Evolutionary conservation across 1,140 invertebrate species (phyloP), one percentile per base, ranked within the genome.

Genomic region (Temnothorax nylanderi): DNA sequence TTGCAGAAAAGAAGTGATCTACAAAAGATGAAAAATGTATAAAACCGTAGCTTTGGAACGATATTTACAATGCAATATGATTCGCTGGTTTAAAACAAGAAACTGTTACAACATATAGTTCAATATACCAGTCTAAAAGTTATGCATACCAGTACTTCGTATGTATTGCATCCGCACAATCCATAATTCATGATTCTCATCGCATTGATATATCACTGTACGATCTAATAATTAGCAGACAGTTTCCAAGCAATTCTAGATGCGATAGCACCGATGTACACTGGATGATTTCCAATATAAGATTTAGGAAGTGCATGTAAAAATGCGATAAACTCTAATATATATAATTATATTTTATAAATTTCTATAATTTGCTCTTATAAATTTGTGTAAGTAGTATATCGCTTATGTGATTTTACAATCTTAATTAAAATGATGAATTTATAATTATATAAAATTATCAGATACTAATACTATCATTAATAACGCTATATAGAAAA

Each of bases 131-230:
- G 58, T 74, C 37, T 75, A 75, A 74, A 87, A 87, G 21, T 87
- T 58, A 49, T 26, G 18, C 62, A 34, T 32, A 51, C 49, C 32
- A n/a, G 37, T 44, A 51, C 8, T 85, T 44, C 26, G 13, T 85
- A 67, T 75, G 60, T 58, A 60, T 71, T 85, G 18, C 44, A 64
- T 60, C n/a, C 21, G 41, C 54, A 56, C 69, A 62, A 74, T 87
- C 60, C 86, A 87, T 87, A 87, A 87, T 87, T 85, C 86, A 87
- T 87, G 86, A 87, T 69, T 85, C 81, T 77, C 67, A 87, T 74
- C 44, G 44, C 62, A 47, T 44, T 64, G 60, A 85, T 87, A 37
- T 69, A 87, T 87, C 80, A 85, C 49, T 54, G 41, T 72, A 51
- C 65, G 54, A 84, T 84, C 54, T 84, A 84, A 84, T 84, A 84